phyloP scores from a whole-genome alignment of 2,888 invertebrate species.

The Rambutsinella grinnellia region DNA sequence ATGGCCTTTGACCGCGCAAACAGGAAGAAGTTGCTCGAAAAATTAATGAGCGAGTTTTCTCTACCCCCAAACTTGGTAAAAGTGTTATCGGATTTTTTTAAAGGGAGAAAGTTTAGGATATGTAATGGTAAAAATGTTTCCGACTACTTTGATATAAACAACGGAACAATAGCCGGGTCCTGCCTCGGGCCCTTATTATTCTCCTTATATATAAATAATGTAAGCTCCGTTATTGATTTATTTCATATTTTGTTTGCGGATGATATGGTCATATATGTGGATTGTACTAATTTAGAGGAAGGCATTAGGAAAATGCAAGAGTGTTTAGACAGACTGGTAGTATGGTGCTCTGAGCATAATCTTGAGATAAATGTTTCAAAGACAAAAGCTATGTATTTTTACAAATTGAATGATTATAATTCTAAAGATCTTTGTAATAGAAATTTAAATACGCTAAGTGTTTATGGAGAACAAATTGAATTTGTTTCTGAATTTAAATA shows the following conservation, averaged over 20 bases:
- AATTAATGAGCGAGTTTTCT: conserved; percentile 10
- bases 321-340: not conserved
- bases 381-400: conserved; percentile 33
- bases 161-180: not conserved
- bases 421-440: not conserved
- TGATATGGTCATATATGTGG: conserved; percentile 7
- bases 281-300: conserved; percentile 12
- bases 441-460: not conserved
- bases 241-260: conserved; percentile 14
- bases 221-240: not conserved
- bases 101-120: conserved; percentile 10
- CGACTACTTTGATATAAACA: conserved; percentile 1
- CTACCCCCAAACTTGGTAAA: not conserved
- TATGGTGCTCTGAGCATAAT: conserved; percentile 22
- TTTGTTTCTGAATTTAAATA: conserved; percentile 6
- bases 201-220: conserved; percentile 22
- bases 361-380: conserved; percentile 20
- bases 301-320: not conserved
- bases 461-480: not conserved
- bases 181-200: not conserved
- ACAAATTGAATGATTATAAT: conserved; percentile 7
- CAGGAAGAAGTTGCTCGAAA: not conserved
- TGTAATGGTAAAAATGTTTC: not conserved
- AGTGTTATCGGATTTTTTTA: not conserved
- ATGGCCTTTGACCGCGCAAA: conserved; percentile 10